These are phyloP conservation scores for Pogoniulus pusillus DNA, from an alignment of 2,797 vertebrate genomes.

Conservation along the genomic window DNA sequence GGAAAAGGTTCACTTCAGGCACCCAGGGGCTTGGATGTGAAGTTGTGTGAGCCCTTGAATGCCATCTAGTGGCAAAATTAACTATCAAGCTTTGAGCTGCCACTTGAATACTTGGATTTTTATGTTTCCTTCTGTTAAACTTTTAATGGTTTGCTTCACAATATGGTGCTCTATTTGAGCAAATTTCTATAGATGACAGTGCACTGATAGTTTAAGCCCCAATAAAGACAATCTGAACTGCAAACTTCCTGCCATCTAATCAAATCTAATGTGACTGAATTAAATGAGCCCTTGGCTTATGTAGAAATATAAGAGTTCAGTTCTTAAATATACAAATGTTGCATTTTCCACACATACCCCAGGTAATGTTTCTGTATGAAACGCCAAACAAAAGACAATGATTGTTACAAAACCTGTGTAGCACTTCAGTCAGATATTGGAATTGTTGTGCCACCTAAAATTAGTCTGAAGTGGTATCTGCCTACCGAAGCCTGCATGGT, in stretches of 20 bases:
- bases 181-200: background rate
- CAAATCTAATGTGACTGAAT: background rate
- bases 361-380: background rate
- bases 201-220: background rate
- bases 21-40: rapidly evolving
- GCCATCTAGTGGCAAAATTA: slow-evolving; percentile 24
- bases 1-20: background rate
- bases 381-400: background rate
- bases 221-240: background rate
- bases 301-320: background rate
- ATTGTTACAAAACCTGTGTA: background rate
- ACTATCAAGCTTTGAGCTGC: background rate
- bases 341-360: background rate
- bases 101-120: background rate
- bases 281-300: background rate
- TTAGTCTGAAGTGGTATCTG: background rate
- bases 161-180: background rate
- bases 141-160: background rate
- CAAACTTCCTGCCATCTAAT: background rate
- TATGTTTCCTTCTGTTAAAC: rapidly evolving
- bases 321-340: background rate
- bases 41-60: rapidly evolving
- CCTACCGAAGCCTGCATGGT: background rate
- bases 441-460: background rate
- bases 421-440: background rate